phyloP scores from a whole-genome alignment of 2,797 vertebrate genomes.

The Gallinago solitaria region DNA sequence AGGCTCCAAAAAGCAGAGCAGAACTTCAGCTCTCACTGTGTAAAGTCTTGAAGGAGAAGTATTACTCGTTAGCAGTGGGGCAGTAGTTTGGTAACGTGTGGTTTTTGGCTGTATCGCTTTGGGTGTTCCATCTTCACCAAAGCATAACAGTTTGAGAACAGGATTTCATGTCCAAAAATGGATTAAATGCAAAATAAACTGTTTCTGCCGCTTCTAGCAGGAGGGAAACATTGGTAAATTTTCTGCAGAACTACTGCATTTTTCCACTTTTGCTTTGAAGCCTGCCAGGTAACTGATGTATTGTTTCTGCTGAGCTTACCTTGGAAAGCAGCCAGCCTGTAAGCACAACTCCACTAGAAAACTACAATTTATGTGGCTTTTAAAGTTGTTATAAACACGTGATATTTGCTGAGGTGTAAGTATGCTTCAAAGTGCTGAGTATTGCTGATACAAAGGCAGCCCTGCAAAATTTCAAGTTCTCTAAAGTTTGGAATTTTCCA shows the following conservation, averaged over 20 bases:
- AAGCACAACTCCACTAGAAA: background rate
- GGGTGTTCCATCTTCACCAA: background rate
- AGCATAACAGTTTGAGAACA: background rate
- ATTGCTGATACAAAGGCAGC: background rate
- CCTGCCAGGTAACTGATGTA: slow-evolving; percentile 10
- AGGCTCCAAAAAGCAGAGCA: background rate
- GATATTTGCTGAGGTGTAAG: background rate
- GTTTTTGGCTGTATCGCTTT: accelerated
- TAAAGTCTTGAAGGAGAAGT: background rate
- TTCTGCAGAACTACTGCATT: background rate
- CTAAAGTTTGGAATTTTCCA: slow-evolving; percentile 6
- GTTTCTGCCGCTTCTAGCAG: background rate
- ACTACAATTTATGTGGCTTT: slow-evolving; percentile 7
- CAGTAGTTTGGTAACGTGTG: background rate
- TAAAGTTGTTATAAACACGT: background rate
- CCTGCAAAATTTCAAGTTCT: slow-evolving; percentile 3
- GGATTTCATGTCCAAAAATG: background rate
- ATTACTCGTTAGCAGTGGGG: background rate
- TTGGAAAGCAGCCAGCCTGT: slow-evolving; percentile 17
- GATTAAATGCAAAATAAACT: background rate
- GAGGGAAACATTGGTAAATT: background rate
- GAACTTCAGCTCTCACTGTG: background rate
- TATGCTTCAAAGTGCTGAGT: background rate
- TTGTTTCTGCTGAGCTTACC: background rate
- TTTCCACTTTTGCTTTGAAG: background rate